phyloP scores from a whole-genome alignment of 1,140 invertebrate genomes.

The Tetranychus urticae region DNA sequence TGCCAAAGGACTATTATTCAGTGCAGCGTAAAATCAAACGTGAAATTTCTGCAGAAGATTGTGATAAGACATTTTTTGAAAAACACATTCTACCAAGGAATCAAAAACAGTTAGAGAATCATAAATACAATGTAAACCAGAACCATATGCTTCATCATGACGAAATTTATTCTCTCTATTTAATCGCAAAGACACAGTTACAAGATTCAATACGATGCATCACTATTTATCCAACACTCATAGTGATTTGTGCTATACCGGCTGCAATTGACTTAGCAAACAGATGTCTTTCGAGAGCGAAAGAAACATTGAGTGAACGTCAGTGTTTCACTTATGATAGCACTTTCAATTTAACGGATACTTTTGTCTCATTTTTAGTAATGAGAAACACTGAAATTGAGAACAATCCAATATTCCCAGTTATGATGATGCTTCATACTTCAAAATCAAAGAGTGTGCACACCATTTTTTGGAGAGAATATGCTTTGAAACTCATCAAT shows the following conservation, averaged over 20 bases:
- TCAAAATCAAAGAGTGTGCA: background rate
- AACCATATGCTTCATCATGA: background rate
- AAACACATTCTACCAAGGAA: background rate
- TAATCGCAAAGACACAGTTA: background rate
- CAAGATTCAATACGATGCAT: background rate
- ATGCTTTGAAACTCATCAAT: background rate
- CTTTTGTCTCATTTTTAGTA: background rate
- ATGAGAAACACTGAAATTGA: background rate
- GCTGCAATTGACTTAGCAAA: background rate
- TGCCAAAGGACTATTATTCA: background rate
- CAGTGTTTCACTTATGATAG: background rate
- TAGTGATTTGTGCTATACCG: background rate
- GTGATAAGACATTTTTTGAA: background rate
- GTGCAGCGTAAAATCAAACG: background rate
- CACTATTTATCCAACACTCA: background rate
- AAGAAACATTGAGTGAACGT: background rate
- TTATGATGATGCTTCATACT: background rate
- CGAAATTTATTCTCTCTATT: background rate
- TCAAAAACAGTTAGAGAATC: background rate
- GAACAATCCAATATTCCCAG: background rate
- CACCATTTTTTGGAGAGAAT: background rate
- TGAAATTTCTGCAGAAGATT: background rate
- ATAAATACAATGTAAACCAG: background rate
- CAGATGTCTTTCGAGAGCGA: background rate
- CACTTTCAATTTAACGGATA: background rate